These are phyloP conservation scores for Drosophila repleta DNA, from an alignment of 1,140 invertebrate genomes.

Conservation along the genomic window DNA sequence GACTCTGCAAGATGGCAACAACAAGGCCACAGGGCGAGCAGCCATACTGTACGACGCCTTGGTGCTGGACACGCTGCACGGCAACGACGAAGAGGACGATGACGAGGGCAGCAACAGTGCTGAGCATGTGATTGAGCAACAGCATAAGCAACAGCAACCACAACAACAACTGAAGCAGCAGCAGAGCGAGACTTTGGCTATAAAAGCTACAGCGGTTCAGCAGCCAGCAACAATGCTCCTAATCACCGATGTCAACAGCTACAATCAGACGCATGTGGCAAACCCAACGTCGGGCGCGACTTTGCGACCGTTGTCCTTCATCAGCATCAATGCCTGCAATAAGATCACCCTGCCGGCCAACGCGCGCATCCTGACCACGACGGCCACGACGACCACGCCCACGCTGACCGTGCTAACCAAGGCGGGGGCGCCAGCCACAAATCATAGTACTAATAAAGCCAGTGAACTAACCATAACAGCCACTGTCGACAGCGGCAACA, in stretches of 20 bases:
- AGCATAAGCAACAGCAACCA: constrained; percentile 3
- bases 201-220: constrained; percentile 17
- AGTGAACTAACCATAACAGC: constrained; percentile 69
- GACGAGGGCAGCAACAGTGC: constrained; percentile 20
- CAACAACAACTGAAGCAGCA: constrained; percentile 5
- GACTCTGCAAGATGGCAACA: constrained; percentile 63
- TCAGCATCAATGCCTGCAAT: constrained; percentile 78
- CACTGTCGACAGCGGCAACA: constrained; percentile 25
- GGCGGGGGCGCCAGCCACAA: constrained; percentile 39
- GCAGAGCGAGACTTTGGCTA: neutral
- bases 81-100: constrained; percentile 41
- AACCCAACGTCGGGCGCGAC: constrained; percentile 42
- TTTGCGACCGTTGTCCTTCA: constrained; percentile 71
- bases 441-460: constrained; percentile 71
- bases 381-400: constrained; percentile 41
- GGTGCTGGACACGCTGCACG: constrained; percentile 73
- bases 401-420: constrained; percentile 71
- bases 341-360: constrained; percentile 78
- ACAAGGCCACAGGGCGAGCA: constrained; percentile 68
- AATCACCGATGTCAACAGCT: constrained; percentile 73
- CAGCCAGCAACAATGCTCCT: constrained; percentile 72
- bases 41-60: constrained; percentile 75
- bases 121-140: constrained; percentile 8
- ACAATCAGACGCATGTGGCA: constrained; percentile 69
- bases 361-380: constrained; percentile 72